Conservation (phyloP, 1,140 invertebrate species). For the Procambarus clarkii region DNA sequence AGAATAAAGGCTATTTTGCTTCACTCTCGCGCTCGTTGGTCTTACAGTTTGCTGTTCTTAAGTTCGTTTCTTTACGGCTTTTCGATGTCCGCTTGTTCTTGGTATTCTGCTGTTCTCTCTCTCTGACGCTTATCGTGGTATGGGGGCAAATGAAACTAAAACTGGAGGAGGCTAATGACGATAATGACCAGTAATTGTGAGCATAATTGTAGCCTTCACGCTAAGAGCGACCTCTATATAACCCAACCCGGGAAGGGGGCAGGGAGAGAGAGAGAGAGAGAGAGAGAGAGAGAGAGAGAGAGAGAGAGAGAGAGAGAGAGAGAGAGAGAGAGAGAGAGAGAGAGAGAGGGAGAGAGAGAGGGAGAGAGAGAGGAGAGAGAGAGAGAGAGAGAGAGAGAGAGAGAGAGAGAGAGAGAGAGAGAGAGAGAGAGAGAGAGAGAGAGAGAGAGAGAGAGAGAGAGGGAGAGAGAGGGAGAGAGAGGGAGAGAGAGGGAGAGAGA, state of each 20-base stretch:
- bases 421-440: not conserved
- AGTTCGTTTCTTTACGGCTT: too few species aligned
- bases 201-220: slow-evolving; percentile 4
- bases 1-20: too few species aligned
- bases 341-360: not conserved
- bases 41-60: too few species aligned
- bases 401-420: slow-evolving; percentile 26
- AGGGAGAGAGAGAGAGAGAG: too few species aligned
- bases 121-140: too few species aligned
- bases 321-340: slow-evolving; percentile 12
- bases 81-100: too few species aligned
- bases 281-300: too few species aligned
- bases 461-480: too few species aligned
- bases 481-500: not conserved
- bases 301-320: slow-evolving; percentile 15
- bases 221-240: too few species aligned
- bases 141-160: slow-evolving; percentile 4
- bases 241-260: too few species aligned
- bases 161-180: slow-evolving; percentile 7
- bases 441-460: not conserved
- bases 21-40: too few species aligned
- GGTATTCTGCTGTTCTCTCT: too few species aligned
- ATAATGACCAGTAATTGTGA: slow-evolving; percentile 29
- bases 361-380: not conserved
- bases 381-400: slow-evolving; percentile 35